phyloP scores from a whole-genome alignment of 2,888 invertebrate species.

The Brachyptera putata region DNA sequence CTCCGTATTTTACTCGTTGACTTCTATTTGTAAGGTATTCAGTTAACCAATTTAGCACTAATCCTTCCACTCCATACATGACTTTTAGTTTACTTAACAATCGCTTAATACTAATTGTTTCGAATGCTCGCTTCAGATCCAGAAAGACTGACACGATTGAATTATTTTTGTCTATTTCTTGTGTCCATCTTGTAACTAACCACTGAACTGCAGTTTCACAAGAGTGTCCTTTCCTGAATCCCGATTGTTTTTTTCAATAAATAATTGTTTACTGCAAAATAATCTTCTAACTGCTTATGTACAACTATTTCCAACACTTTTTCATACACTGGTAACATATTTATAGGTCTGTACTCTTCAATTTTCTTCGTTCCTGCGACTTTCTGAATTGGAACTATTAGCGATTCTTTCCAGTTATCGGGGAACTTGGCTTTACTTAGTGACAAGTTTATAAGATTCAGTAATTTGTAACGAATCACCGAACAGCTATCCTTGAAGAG shows the following conservation, averaged over 20 bases:
- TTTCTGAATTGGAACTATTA: neutral
- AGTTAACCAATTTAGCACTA: slow-evolving; percentile 17
- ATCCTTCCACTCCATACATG: slow-evolving; percentile 23
- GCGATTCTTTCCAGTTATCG: neutral
- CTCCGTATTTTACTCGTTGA: slow-evolving; percentile 25
- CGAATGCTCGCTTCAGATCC: slow-evolving; percentile 28
- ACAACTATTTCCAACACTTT: slow-evolving; percentile 31
- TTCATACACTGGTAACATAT: slow-evolving; percentile 29
- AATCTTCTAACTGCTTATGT: slow-evolving; percentile 24
- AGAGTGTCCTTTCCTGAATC: slow-evolving; percentile 26
- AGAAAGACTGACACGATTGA: slow-evolving; percentile 22
- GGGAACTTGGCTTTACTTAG: neutral
- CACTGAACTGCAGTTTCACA: slow-evolving; percentile 28
- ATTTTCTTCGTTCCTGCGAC: neutral
- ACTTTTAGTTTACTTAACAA: slow-evolving; percentile 27
- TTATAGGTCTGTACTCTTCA: slow-evolving; percentile 31
- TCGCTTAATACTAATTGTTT: slow-evolving; percentile 27
- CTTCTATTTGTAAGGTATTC: slow-evolving; percentile 28
- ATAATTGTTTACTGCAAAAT: slow-evolving; percentile 26
- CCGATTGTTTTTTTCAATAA: slow-evolving; percentile 21
- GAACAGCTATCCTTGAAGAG: slow-evolving; percentile 1
- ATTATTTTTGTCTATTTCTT: slow-evolving; percentile 22
- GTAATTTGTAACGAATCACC: neutral
- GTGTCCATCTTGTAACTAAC: slow-evolving; percentile 26
- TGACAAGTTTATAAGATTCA: neutral